phyloP scores from a whole-genome alignment of 2,797 vertebrate genomes.

The Rhabdophis nuchalis region DNA sequence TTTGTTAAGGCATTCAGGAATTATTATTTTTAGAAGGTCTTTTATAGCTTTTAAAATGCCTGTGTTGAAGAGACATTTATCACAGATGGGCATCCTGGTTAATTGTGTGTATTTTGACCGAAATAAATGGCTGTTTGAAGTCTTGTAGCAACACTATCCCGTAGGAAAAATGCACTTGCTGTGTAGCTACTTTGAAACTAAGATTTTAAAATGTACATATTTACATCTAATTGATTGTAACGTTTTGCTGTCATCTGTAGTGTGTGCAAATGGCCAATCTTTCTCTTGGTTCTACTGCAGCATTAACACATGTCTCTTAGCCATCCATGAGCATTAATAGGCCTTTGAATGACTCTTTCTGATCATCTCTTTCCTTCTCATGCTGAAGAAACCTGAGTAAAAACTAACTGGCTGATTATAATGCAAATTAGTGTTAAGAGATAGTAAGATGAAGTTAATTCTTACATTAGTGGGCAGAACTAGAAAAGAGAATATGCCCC shows the following conservation, averaged over 20 bases:
- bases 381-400: not conserved
- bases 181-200: not conserved
- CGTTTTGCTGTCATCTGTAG: not conserved
- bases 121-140: conserved; percentile 35
- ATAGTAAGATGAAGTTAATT: not conserved
- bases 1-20: conserved; percentile 81
- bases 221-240: not conserved
- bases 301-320: not conserved
- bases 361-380: not conserved
- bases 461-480: not conserved
- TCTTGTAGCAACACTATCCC: not conserved
- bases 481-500: not conserved
- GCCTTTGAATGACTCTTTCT: not conserved
- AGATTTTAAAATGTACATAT: not conserved
- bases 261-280: not conserved
- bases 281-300: not conserved
- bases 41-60: conserved; percentile 68
- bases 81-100: conserved; percentile 76
- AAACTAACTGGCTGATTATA: not conserved
- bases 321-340: not conserved
- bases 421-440: not conserved
- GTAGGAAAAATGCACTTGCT: not conserved
- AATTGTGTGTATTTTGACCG: conserved; percentile 47
- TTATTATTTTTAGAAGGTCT: conserved; percentile 79
- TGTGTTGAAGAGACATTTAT: conserved; percentile 72